Conservation (phyloP, 2,797 vertebrate species). For the Picus viridis region DNA sequence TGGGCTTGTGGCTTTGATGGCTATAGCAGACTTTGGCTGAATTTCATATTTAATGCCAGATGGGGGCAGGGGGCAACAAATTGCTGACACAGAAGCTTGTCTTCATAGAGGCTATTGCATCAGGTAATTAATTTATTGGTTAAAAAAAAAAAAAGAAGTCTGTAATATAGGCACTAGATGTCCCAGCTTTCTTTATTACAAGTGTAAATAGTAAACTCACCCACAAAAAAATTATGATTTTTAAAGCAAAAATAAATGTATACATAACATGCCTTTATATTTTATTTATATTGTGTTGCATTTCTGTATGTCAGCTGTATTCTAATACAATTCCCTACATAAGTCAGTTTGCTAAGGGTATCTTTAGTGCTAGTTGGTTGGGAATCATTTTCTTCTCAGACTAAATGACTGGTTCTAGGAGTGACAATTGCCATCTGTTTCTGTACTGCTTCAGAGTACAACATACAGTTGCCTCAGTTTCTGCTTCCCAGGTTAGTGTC, state of each 20-base stretch:
- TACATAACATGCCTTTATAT: not conserved
- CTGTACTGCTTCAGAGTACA: not conserved
- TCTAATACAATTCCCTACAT: not conserved
- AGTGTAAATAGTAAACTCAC: not conserved
- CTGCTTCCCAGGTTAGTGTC: not conserved
- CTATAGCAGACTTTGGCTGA: not conserved
- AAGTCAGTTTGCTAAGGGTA: not conserved
- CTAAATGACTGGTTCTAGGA: not conserved
- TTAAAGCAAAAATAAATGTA: constrained; percentile 12
- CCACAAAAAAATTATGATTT: not conserved
- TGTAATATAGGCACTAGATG: not conserved
- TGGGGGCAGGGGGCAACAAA: not conserved
- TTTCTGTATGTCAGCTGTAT: not conserved
- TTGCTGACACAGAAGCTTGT: not conserved
- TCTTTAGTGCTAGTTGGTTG: not conserved
- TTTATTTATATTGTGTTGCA: not conserved
- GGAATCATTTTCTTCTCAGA: not conserved
- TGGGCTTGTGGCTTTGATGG: not conserved
- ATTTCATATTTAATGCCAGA: not conserved
- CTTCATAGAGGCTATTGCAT: not conserved
- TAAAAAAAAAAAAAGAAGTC: not conserved
- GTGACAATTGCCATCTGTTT: not conserved
- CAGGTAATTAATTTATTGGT: not conserved
- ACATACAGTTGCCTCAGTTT: not conserved
- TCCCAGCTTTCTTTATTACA: not conserved